phyloP scores from a whole-genome alignment of 1,140 invertebrate genomes.

The Calliphora vicina region DNA sequence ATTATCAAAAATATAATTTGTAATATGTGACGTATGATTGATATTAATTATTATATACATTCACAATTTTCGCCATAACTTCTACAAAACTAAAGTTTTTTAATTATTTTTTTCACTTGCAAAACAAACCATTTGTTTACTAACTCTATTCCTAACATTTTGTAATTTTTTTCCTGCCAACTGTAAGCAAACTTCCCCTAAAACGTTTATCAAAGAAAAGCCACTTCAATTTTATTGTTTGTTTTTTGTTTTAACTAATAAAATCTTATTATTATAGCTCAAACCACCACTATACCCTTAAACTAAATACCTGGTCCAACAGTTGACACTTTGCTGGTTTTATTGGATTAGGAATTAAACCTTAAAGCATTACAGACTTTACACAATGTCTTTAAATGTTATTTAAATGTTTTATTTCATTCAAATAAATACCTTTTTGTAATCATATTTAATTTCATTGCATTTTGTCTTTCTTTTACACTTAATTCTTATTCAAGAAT shows the following conservation, averaged over 20 bases:
- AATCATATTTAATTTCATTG: not conserved
- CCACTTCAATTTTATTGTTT: not conserved
- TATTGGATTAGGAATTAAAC: constrained; percentile 16
- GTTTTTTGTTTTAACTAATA: not conserved
- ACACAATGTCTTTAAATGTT: not conserved
- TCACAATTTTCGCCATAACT: no score
- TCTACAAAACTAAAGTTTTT: no score
- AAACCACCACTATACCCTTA: not conserved
- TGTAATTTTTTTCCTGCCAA: not conserved
- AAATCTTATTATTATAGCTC: not conserved
- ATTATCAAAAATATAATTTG: no score
- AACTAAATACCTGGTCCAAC: not conserved
- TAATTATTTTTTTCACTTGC: no score
- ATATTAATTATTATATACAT: no score
- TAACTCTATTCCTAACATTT: no score
- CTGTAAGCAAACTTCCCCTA: not conserved
- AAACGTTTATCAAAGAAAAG: not conserved
- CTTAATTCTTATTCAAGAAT: not conserved
- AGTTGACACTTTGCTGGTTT: constrained; percentile 22
- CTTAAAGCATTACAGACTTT: not conserved
- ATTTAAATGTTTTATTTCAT: not conserved
- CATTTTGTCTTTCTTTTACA: not conserved
- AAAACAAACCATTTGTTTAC: no score
- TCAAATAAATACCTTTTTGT: no score
- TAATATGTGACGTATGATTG: no score